Evolutionary conservation across 2,797 vertebrate genomes (phyloP), one percentile per base, ranked within the genome.

Genomic region (Anolis apletophallus): DNA sequence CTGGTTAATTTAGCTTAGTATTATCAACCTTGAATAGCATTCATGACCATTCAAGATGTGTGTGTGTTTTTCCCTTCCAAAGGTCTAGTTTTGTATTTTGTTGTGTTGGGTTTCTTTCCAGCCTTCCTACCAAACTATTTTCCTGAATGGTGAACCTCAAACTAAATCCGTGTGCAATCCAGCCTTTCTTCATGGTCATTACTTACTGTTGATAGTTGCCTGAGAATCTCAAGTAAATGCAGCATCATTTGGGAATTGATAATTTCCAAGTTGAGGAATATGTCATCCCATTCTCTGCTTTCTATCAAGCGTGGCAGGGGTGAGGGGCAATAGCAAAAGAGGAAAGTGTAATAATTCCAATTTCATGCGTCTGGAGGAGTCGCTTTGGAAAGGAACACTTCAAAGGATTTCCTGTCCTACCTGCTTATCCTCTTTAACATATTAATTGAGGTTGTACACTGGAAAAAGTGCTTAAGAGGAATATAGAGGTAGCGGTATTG

Each of bases 401-500:
- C 85, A 57, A 57, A 72, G 13, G 3, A 0, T 0, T 8, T 59
- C 86, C 82, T 7, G 50, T 82, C 87, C 75, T 40, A 81, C 29
- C 64, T 19, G 16, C 17, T 12, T 46, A 54, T 76, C 81, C 83
- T 89, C 68, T 9, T 23, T 57, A 78, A 83, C 88, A 12, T 32
- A 50, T 84, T 87, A 82, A 61, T 13, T 12, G 80, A 82, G 86
- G 79, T 34, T 89, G 81, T 1, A 29, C 9, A 90, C 78, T 72
- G 19, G 55, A n/a, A 3, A 34, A 72, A 71, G 76, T 1, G 78
- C 79, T 73, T 1, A 52, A 79, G 74, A 89, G 88, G 64, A 55
- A 2, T 1, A 29, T 7, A 2, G 46, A 13, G 52, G 81, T 36
- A 90, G 79, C 92, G 36, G 34, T 81, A 91, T 93, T 0, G 93